phyloP scores from a whole-genome alignment of 2,888 invertebrate species.

The Diarsia brunnea region DNA sequence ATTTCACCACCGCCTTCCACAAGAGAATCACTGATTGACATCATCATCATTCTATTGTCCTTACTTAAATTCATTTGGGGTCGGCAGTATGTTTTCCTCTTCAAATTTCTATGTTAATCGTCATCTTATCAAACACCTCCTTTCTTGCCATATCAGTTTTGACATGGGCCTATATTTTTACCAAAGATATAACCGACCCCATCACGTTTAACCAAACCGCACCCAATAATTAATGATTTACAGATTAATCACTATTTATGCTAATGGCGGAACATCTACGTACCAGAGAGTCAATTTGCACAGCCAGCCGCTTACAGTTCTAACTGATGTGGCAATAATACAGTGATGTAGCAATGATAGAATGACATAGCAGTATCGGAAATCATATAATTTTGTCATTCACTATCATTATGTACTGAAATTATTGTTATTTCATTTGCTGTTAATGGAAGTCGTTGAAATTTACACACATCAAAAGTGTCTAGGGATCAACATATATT shows the following conservation, averaged over 20 bases:
- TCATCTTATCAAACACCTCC: too few relatives aligned
- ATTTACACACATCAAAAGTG: not conserved
- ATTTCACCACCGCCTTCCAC: too few relatives aligned
- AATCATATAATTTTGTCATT: slow-evolving; percentile 1
- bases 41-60: too few relatives aligned
- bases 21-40: too few relatives aligned
- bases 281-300: slow-evolving; percentile 40
- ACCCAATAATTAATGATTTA: slow-evolving; percentile 18
- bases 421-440: not conserved
- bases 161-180: not conserved
- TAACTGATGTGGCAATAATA: slow-evolving; percentile 26
- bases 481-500: too few relatives aligned
- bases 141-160: too few relatives aligned
- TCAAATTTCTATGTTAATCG: too few relatives aligned
- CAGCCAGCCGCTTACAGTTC: slow-evolving; percentile 5
- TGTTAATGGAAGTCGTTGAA: not conserved
- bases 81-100: too few relatives aligned
- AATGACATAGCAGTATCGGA: not conserved
- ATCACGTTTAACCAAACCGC: not conserved
- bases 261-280: slow-evolving; percentile 10
- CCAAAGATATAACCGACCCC: not conserved
- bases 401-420: not conserved
- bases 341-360: not conserved
- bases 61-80: too few relatives aligned
- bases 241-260: slow-evolving; percentile 34